phyloP scores from a whole-genome alignment of 2,113 vertebrate species.

The Hippocampus abdominalis region DNA sequence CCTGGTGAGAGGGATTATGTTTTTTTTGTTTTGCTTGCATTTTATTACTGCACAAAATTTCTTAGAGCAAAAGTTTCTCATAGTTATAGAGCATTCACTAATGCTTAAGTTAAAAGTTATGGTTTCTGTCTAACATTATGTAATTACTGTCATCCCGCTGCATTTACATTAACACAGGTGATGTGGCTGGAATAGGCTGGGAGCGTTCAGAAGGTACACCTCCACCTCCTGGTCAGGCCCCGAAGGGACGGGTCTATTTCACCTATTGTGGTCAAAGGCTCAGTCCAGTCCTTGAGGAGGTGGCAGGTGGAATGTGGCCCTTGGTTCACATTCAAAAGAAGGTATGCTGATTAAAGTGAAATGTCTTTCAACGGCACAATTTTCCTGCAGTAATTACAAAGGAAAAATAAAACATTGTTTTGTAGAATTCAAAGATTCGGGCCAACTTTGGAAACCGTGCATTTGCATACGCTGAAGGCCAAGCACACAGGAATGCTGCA shows the following conservation, averaged over 20 bases:
- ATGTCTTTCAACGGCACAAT: background rate
- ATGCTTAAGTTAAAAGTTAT: background rate
- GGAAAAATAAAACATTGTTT: slow-evolving; percentile 1
- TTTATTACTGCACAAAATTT: background rate
- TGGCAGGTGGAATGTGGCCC: slow-evolving; percentile 98
- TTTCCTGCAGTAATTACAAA: background rate
- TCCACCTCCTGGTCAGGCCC: slow-evolving; percentile 90
- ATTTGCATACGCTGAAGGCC: slow-evolving; percentile 92
- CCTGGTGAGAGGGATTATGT: slow-evolving; percentile 79
- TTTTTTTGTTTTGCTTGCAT: slow-evolving; percentile 1
- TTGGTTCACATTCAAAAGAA: slow-evolving; percentile 98
- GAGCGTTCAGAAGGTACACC: slow-evolving; percentile 93
- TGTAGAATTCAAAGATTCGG: slow-evolving; percentile 92
- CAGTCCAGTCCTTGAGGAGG: slow-evolving; percentile 87
- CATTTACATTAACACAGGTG: slow-evolving; percentile 67
- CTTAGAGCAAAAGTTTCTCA: background rate
- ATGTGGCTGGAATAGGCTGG: slow-evolving; percentile 96
- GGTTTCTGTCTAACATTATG: background rate
- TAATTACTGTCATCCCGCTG: background rate
- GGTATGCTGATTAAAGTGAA: slow-evolving; percentile 56
- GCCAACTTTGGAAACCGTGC: slow-evolving; percentile 92
- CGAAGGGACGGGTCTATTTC: slow-evolving; percentile 97
- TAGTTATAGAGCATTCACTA: background rate
- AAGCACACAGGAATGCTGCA: slow-evolving; percentile 92
- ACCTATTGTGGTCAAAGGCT: slow-evolving; percentile 94